Percentiles rank a stretch among this genome's conserved stretches.
Conservation (phyloP, 2,888 invertebrate species). For the Prosapia bicincta region DNA sequence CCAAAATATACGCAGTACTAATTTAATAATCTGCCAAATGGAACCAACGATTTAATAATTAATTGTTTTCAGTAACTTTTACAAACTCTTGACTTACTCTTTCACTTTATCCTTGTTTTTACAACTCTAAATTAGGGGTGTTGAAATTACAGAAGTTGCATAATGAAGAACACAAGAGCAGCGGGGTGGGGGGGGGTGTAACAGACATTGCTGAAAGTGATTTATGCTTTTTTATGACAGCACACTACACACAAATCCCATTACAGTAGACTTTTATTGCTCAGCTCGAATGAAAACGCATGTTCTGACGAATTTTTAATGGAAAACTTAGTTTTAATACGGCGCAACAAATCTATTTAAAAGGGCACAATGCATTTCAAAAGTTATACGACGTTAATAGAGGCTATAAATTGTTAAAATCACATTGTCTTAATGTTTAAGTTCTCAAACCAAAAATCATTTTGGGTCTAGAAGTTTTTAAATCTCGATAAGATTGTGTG, state of each 20-base stretch:
- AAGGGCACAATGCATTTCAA: not conserved
- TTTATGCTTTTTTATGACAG: not conserved
- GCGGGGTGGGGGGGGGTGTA: not conserved
- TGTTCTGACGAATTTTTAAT: not conserved
- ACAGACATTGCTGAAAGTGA: not conserved
- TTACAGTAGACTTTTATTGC: not conserved
- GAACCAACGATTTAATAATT: too few relatives aligned
- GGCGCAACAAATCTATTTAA: not conserved
- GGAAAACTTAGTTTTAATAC: not conserved
- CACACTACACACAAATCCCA: not conserved
- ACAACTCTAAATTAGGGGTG: not conserved
- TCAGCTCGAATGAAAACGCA: not conserved
- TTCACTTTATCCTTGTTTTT: not conserved
- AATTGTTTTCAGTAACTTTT: not conserved
- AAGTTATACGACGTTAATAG: not conserved
- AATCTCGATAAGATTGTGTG: too few relatives aligned
- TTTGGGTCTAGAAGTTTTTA: too few relatives aligned
- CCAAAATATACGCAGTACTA: too few relatives aligned
- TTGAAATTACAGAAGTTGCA: slow-evolving; percentile 2
- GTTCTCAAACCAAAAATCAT: too few relatives aligned
- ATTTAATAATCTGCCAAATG: too few relatives aligned
- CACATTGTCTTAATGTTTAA: too few relatives aligned
- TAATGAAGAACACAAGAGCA: not conserved
- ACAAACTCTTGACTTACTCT: not conserved
- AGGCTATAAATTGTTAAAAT: not conserved